phyloP scores from a whole-genome alignment of 2,888 invertebrate genomes.

The Smittia aterrima region DNA sequence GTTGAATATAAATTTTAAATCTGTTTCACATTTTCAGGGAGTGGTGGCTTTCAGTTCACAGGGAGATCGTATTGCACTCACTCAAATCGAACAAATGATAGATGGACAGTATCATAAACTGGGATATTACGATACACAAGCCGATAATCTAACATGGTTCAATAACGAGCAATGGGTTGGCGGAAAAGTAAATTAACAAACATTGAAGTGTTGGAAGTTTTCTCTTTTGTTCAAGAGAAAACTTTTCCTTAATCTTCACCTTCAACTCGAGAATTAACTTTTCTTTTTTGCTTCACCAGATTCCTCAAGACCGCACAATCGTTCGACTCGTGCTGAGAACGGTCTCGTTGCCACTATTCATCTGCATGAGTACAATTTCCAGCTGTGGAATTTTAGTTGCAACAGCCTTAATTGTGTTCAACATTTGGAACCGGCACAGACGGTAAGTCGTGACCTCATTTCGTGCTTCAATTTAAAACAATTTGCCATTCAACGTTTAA shows the following conservation, averaged over 20 bases:
- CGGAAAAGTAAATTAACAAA: conserved; percentile 54
- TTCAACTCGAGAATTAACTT: neutral
- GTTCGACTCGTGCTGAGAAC: conserved; percentile 80
- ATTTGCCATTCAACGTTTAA: neutral
- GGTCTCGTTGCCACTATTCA: conserved; percentile 85
- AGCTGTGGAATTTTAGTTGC: conserved; percentile 85
- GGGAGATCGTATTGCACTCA: conserved; percentile 97
- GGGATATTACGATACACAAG: conserved; percentile 94
- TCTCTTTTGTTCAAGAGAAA: neutral
- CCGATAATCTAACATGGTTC: conserved; percentile 93
- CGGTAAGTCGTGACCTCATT: conserved; percentile 61
- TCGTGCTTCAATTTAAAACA: too few species aligned
- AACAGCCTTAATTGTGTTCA: conserved; percentile 84
- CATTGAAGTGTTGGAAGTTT: neutral
- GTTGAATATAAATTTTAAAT: too few species aligned
- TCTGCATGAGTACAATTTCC: conserved; percentile 90
- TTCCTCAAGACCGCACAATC: conserved; percentile 92
- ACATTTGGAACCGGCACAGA: conserved; percentile 85
- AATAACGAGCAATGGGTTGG: conserved; percentile 90
- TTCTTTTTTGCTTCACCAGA: conserved; percentile 58
- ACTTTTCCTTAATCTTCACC: neutral
- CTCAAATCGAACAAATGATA: conserved; percentile 95
- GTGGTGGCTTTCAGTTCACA: conserved; percentile 96
- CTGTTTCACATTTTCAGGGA: conserved; percentile 77
- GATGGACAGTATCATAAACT: conserved; percentile 92